Conservation (phyloP, 2,113 vertebrate species). For the Noctilio leporinus region DNA sequence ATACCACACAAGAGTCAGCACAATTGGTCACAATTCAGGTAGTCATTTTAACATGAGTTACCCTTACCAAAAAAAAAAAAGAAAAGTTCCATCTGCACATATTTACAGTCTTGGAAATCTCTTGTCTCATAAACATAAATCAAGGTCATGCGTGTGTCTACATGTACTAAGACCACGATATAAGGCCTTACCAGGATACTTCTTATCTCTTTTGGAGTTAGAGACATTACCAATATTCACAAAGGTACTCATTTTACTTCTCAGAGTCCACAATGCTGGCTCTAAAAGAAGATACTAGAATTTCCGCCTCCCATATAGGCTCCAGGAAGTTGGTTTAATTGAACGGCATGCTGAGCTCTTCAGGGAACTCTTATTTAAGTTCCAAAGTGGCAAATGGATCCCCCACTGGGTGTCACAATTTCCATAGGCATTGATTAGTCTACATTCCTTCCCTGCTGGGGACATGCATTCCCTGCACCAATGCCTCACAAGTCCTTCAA, state of each 20-base stretch:
- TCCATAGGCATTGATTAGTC: not conserved
- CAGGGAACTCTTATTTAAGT: constrained; percentile 14
- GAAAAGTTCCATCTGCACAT: not conserved
- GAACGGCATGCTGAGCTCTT: not conserved
- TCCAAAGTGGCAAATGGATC: constrained; percentile 12
- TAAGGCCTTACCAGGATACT: not conserved
- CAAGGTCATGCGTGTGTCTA: not conserved
- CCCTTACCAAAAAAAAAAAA: not conserved
- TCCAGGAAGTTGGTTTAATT: constrained; percentile 25
- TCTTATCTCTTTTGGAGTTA: not conserved
- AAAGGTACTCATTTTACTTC: not conserved
- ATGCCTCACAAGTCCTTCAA: not conserved
- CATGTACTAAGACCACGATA: not conserved
- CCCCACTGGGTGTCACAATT: constrained; percentile 39
- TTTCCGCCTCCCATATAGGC: not conserved
- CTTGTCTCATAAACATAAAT: constrained; percentile 28
- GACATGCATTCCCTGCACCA: not conserved
- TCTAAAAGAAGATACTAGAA: constrained; percentile 17
- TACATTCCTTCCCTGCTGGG: not conserved
- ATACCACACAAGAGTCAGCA: not conserved
- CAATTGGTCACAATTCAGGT: not conserved
- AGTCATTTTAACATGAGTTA: not conserved
- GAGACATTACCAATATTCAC: not conserved
- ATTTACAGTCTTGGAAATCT: not conserved
- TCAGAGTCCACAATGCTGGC: not conserved